Evolutionary conservation across 1,140 invertebrate genomes (phyloP), one percentile per base, ranked within the genome.

Genomic region (Orius insidiosus): DNA sequence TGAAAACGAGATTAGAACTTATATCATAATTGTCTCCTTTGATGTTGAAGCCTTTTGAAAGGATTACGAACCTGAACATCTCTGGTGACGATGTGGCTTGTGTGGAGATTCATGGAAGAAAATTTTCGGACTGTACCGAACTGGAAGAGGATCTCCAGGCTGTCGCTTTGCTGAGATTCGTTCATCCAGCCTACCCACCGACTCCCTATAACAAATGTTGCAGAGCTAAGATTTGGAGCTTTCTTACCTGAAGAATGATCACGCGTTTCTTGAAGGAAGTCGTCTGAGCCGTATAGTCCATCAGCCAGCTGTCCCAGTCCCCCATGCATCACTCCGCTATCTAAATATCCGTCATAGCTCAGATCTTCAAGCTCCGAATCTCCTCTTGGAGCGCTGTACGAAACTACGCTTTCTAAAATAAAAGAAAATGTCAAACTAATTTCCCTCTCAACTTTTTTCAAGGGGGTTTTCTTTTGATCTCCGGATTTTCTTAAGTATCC

Each of bases 141-240:
- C 58, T 87, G 76, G 58, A 93, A 88, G 1, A 74, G 65, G 9
- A 86, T 67, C 54, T 81, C 72, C 0, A 84, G 53, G 50, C 70
- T 62, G 52, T 71, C 56, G 31, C 62, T 54, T 57, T 57, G 52
- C 46, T 43, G 66, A 54, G 72, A 54, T 46, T 74, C 70, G 59
- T 82, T 80, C 49, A 72, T 76, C 88, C 88, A 94, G 6, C 87
- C 89, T 2, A 94, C 77, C 88, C 88, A 94, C 52, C 85, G 75
- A 45, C 78, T 83, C 44, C 81, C 84, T n/a, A n/a, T n/a, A n/a
- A n/a, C n/a, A n/a, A n/a, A n/a, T n/a, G n/a, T n/a, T n/a, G n/a
- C n/a, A n/a, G n/a, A n/a, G n/a, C n/a, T n/a, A n/a, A n/a, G n/a
- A n/a, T n/a, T n/a, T n/a, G n/a, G n/a, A n/a, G 10, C 13, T 18